Base-by-base conservation (phyloP, 2,797 vertebrate species). In the Spondyliosoma cantharus region DNA sequence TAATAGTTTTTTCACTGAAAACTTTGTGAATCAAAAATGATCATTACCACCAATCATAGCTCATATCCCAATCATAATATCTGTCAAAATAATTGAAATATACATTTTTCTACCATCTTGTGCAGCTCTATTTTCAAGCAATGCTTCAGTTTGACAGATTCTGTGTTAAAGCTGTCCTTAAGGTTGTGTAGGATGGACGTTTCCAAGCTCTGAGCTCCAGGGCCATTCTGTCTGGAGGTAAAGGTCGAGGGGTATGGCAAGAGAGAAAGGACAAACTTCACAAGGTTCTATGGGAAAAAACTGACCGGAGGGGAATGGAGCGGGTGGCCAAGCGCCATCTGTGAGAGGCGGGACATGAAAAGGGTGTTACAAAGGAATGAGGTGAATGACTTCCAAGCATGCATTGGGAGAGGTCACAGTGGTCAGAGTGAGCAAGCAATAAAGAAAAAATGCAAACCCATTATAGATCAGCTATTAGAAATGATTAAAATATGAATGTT, bases 221-320 rank as follows among this genome's bases (percentile, higher is more conserved):
- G 89, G 93, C 93, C 93, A 93, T 93, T 95, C 93, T 95, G 93
- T 94, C 93, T 95, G 94, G 94, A 95, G 91, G 88, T 84, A 78
- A 90, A 76, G 63, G 49, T 81, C 8, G 43, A 88, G 48, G 58
- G 45, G 14, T 56, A 72, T 62, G 86, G 81, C 74, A 85, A 84
- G 77, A 90, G 80, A 86, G 82, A 78, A 78, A 85, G 71, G 72
- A 83, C 78, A 94, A 89, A 91, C 88, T 79, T 89, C 84, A 94
- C 87, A 91, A 78, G 78, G 81, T 82, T 83, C 74, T 76, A 86
- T 82, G 86, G 81, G 62, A 83, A 87, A 73, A 86, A 85, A 96
- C 96, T 96, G 92, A 96, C 95, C 95, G 90, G 92, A 87, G 91
- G 90, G 78, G 92, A 80, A 85, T 91, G 91, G 83, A 90, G 80